phyloP scores from a whole-genome alignment of 2,113 vertebrate genomes.

The Scartelaos histophorus region DNA sequence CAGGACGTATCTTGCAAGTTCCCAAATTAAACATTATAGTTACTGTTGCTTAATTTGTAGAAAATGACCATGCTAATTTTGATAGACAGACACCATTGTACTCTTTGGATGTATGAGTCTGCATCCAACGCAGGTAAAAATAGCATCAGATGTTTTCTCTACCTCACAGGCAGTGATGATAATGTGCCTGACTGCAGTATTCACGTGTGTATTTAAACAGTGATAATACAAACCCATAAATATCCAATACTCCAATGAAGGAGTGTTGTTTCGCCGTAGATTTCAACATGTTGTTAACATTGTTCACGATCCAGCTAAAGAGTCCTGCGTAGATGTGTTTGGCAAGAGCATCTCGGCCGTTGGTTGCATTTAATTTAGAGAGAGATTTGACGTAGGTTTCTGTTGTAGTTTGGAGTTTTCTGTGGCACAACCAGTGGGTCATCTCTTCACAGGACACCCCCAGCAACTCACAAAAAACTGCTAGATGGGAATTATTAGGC shows the following conservation, averaged over 20 bases:
- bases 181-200: not conserved
- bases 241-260: slow-evolving; percentile 96
- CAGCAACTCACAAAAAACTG: slow-evolving; percentile 90
- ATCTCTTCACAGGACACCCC: slow-evolving; percentile 89
- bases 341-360: slow-evolving; percentile 89
- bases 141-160: not conserved
- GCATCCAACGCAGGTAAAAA: no score
- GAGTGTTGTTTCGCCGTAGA: slow-evolving; percentile 85
- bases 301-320: slow-evolving; percentile 89
- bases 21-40: no score
- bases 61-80: no score
- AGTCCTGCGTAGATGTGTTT: slow-evolving; percentile 94
- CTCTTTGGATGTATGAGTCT: no score
- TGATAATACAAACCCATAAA: slow-evolving; percentile 86
- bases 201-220: not conserved
- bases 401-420: slow-evolving; percentile 86
- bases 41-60: no score
- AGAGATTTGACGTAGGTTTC: slow-evolving; percentile 93
- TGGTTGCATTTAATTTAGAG: slow-evolving; percentile 84
- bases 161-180: not conserved
- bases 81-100: no score
- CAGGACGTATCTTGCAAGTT: no score
- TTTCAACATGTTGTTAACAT: slow-evolving; percentile 87
- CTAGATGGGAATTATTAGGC: slow-evolving; percentile 86
- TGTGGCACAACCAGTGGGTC: slow-evolving; percentile 94